These are phyloP conservation scores for Meriones unguiculatus DNA, from an alignment of 2,113 vertebrate species.

Conservation along the genomic window DNA sequence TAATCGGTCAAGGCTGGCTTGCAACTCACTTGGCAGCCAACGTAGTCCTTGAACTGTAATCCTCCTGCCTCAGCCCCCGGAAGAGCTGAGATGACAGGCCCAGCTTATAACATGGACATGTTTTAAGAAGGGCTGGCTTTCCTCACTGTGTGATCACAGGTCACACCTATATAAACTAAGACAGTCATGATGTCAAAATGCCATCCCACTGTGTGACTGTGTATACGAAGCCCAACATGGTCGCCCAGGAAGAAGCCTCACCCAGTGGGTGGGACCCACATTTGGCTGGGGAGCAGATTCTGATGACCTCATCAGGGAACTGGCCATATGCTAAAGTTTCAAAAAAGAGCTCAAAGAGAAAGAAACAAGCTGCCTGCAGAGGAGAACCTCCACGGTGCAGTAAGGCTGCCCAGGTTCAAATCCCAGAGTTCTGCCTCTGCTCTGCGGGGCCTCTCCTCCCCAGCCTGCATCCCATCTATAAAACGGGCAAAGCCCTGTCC, in stretches of 20 bases:
- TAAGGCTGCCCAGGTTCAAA: background rate
- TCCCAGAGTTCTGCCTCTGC: background rate
- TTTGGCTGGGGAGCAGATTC: background rate
- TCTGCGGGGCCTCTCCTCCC: background rate
- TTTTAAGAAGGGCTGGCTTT: background rate
- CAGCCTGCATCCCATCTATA: background rate
- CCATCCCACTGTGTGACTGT: background rate
- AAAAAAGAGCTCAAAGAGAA: background rate
- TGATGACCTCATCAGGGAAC: background rate
- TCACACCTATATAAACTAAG: no score
- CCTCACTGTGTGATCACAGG: no score
- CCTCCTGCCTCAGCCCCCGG: background rate
- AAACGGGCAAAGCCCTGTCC: background rate
- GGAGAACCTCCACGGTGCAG: accelerated
- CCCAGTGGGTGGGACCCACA: accelerated
- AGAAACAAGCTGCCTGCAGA: background rate
- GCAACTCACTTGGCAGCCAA: background rate
- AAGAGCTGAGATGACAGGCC: background rate
- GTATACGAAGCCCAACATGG: background rate
- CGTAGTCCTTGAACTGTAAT: background rate
- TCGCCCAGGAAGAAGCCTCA: background rate
- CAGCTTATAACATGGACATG: background rate
- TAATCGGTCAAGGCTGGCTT: background rate
- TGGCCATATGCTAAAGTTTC: background rate
- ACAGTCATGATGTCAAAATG: background rate